Percentiles rank a stretch among this genome's conserved stretches.
Evolutionary conservation across 2,888 invertebrate species (phyloP).

Genomic region (Saturnia japonica): DNA sequence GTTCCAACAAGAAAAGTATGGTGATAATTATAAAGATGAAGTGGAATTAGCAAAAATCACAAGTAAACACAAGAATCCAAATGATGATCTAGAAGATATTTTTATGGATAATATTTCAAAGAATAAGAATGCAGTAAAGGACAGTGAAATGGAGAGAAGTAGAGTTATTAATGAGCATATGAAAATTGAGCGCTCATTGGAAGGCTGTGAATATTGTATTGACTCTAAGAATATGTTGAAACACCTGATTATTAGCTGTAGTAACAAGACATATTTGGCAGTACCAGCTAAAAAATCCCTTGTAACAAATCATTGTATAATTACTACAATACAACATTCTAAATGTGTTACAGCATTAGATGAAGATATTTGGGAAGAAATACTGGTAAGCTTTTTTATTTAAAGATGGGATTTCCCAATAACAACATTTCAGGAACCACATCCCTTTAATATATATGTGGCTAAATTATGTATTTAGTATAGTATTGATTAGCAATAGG

Average conservation of each 20-base stretch:
- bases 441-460: no score
- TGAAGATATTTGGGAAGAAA: conserved; percentile 96
- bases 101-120: conserved; percentile 90
- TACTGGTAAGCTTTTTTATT: conserved; percentile 82
- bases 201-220: conserved; percentile 91
- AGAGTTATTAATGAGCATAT: conserved; percentile 89
- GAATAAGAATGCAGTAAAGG: conserved; percentile 83
- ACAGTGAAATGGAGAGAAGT: conserved; percentile 83
- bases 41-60: conserved; percentile 89
- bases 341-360: conserved; percentile 91
- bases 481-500: no score
- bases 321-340: conserved; percentile 92
- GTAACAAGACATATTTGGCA: conserved; percentile 91
- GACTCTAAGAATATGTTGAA: conserved; percentile 90
- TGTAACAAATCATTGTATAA: conserved; percentile 91
- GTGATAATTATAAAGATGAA: conserved; percentile 90
- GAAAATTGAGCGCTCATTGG: conserved; percentile 85
- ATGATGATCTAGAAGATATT: conserved; percentile 92
- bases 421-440: no score
- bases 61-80: conserved; percentile 83
- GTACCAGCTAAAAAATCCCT: conserved; percentile 91
- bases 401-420: background rate
- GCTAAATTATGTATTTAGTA: no score
- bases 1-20: conserved; percentile 91
- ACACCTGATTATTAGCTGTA: conserved; percentile 91